Evolutionary conservation across 2,113 vertebrate species (phyloP), one percentile per base, ranked within the genome.

Genomic region (Noctilio leporinus): DNA sequence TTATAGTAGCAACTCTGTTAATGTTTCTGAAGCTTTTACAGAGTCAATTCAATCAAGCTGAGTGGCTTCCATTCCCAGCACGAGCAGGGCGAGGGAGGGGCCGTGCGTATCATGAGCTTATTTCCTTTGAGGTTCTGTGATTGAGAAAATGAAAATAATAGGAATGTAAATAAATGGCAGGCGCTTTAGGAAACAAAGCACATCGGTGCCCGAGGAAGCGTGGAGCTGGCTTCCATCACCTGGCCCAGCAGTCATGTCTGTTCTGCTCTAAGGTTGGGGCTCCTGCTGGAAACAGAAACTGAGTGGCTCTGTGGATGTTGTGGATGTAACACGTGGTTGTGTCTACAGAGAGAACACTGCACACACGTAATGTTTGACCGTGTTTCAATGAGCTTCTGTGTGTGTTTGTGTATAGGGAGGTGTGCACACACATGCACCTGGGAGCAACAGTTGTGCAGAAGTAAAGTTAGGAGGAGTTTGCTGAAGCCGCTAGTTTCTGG

Each of bases 1-100:
- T 94, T 96, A 53, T 98, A 97, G 98, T 98, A 98, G 98, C 96
- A 93, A 93, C 96, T 97, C 96, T 96, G 89, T 97, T 97, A 97
- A 97, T 94, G 98, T 97, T 97, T 97, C 96, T 1, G 51, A 98
- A 98, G 97, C 94, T 96, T 89, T 98, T 96, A 93, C 95, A 97
- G 98, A 57, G 97, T 97, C 98, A 88, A 45, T 95, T 93, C 95
- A 93, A 95, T 97, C 95, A 65, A 65, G 73, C 53, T 22, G 59
- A 95, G 94, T 95, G 93, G 97, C 98, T 98, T 96, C 94, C 77
- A 51, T 69, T 92, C 81, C 82, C 95, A 97, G 2, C 2, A 51
- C 62, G 87, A 97, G 96, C 84, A 76, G 91, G 87, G 78, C 57
- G 86, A 90, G 67, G 53, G 93, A 57, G 65, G 97, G 92, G n/a